Base-by-base conservation (phyloP, 2,888 invertebrate species). In the Microplitis manilae region DNA sequence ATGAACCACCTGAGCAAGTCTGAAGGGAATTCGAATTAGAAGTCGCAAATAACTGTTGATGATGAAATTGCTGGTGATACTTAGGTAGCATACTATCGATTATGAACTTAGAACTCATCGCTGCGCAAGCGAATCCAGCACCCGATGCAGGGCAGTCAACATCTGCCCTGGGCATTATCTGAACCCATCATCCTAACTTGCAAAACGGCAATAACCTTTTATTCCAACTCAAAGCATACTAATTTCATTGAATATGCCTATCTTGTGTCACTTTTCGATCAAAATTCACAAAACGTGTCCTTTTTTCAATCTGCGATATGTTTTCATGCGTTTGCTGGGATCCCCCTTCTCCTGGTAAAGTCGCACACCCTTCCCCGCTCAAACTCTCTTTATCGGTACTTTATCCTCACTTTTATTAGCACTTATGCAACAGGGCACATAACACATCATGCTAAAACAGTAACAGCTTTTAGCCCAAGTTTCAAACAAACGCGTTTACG, bases 21-120 rank as follows among this genome's bases (percentile, higher is more conserved):
- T 93, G 93, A 91, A 93, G 93, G 89, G 94, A 92, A 92, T 94
- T 92, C 91, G 94, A 93, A 92, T 94, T 93, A 91, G 94, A 92
- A 92, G 93, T 90, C 86, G 92, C 91, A 89, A 93, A 92, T 90
- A 93, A 91, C 90, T 94, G 92, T 87, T 92, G 94, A 90, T 94
- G 94, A 90, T 94, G 94, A 91, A 94, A 94, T 91, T 94, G 93
- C 91, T 94, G 94, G 91, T 93, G 96, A 93, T 97, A 97, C 94
- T 97, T 97, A 89, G 97, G 97, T 93, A 97, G 95, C 96, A 97
- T 97, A 93, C 96, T 96, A 96, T 97, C 97, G 93, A 97, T 96
- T 94, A 96, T 96, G 94, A 97, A 97, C 94, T 97, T 97, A 94
- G 96, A 96, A 94, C 95, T 96, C 97, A 97, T 97, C 79, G 82